Percentiles rank a stretch among this genome's conserved stretches.
phyloP scores from a whole-genome alignment of 2,888 invertebrate species.

The Drosophila prolongata region DNA sequence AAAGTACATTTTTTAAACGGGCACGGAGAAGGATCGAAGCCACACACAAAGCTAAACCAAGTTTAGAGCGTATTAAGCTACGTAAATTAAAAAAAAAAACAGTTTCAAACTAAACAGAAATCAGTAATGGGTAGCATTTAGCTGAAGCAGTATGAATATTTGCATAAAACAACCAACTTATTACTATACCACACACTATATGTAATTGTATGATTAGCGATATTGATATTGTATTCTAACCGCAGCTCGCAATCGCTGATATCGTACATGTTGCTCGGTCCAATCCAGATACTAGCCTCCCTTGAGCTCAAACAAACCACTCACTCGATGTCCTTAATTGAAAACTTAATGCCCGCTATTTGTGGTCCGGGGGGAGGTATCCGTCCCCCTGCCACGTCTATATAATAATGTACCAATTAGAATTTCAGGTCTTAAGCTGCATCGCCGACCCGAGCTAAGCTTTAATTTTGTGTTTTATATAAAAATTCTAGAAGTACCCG shows the following conservation, averaged over 20 bases:
- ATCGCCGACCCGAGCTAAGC: conserved; percentile 53
- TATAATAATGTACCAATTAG: conserved; percentile 40
- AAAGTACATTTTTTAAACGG: conserved; percentile 33
- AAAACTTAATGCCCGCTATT: conserved; percentile 24
- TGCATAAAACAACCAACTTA: conserved; percentile 39
- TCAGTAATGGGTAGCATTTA: conserved; percentile 70
- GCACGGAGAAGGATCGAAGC: not conserved
- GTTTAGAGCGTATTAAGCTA: conserved; percentile 22
- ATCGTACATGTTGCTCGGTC: conserved; percentile 51
- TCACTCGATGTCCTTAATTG: conserved; percentile 72
- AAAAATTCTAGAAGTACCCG: conserved; percentile 45
- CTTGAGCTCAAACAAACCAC: conserved; percentile 49
- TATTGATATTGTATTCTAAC: conserved; percentile 63
- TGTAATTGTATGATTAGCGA: conserved; percentile 47
- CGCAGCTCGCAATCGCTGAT: conserved; percentile 53
- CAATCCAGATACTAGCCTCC: conserved; percentile 42
- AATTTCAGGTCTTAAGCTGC: conserved; percentile 16
- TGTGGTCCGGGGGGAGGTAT: conserved; percentile 7
- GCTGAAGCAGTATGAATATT: conserved; percentile 67
- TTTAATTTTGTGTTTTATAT: conserved; percentile 66
- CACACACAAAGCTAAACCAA: conserved; percentile 27
- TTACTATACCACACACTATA: conserved; percentile 34
- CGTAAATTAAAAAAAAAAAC: conserved; percentile 17
- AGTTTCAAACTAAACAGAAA: conserved; percentile 57
- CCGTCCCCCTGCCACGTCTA: conserved; percentile 20